Conservation (phyloP, 2,113 vertebrate genomes). For the Colistium nudipinnis region DNA sequence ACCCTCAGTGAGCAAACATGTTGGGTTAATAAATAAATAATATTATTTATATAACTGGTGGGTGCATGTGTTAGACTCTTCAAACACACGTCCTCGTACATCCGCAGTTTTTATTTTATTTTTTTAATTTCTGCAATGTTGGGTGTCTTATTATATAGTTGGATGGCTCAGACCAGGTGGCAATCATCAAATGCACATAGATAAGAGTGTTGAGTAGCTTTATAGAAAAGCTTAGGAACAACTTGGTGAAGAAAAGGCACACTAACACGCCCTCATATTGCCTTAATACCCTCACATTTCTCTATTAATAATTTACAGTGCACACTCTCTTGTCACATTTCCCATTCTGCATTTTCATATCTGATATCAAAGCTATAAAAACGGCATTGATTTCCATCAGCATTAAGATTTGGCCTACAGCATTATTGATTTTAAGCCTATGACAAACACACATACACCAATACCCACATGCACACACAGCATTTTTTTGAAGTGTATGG, state of each 20-base stretch:
- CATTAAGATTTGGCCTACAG: conserved; percentile 60
- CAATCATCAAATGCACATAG: neutral
- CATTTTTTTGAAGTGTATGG: conserved; percentile 50
- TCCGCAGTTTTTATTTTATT: no score
- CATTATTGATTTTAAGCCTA: conserved; percentile 61
- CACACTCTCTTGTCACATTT: conserved; percentile 9
- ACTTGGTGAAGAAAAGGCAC: neutral
- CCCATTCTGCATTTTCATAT: conserved; percentile 3
- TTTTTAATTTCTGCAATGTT: neutral
- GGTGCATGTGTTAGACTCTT: neutral
- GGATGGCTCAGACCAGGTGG: neutral
- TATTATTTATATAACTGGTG: neutral
- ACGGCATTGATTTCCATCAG: conserved; percentile 68
- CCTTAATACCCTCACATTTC: neutral
- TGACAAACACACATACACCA: conserved; percentile 8
- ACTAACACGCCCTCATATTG: neutral
- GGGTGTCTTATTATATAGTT: neutral
- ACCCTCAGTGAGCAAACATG: neutral
- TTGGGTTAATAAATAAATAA: neutral
- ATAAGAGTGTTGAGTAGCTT: neutral
- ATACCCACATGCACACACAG: conserved; percentile 29
- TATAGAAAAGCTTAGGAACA: neutral
- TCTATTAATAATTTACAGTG: neutral
- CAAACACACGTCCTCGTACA: no score
- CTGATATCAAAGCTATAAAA: conserved; percentile 45